Evolutionary conservation across 2,113 vertebrate species (phyloP).

Genomic region (Rynchops niger): DNA sequence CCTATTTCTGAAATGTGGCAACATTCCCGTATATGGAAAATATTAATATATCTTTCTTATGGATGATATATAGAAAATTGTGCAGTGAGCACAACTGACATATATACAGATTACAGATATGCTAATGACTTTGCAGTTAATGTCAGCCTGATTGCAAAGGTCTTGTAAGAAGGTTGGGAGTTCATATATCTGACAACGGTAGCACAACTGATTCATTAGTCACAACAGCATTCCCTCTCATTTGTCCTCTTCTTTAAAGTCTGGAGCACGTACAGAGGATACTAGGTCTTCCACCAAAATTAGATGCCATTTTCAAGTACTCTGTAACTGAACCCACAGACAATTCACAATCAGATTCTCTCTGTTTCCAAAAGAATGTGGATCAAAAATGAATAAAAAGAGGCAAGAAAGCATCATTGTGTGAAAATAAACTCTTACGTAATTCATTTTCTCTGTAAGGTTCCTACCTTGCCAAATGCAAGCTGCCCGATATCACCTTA

Average conservation of each 20-base stretch:
- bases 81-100: background rate
- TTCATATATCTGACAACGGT: background rate
- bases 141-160: background rate
- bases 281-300: background rate
- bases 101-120: background rate
- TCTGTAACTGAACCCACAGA: background rate
- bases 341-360: background rate
- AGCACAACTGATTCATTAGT: background rate
- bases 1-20: background rate
- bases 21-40: background rate
- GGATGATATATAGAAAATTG: background rate
- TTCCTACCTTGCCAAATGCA: background rate
- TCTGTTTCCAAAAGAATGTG: background rate
- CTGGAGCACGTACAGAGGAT: fast-evolving
- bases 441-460: background rate
- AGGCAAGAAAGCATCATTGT: background rate
- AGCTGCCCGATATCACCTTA: background rate
- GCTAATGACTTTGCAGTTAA: background rate
- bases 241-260: background rate
- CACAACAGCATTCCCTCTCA: background rate
- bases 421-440: background rate
- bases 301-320: background rate
- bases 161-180: background rate
- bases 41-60: background rate
- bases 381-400: background rate